phyloP scores from a whole-genome alignment of 2,797 vertebrate genomes.

The Lepilemur ruficaudatus region DNA sequence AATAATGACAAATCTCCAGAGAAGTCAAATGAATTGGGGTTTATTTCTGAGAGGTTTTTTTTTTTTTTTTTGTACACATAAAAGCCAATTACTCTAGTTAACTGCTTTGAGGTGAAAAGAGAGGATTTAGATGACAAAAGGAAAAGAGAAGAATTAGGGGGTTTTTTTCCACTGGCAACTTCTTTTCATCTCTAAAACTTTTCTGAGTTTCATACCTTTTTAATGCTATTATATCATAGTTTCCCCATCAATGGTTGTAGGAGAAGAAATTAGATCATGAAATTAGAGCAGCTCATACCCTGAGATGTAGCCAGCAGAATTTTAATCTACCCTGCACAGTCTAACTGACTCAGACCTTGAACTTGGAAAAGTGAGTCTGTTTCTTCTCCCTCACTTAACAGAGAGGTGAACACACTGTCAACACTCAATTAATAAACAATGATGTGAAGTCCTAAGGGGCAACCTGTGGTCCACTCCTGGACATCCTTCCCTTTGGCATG shows the following conservation, averaged over 20 bases:
- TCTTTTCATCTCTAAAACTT: slow-evolving; percentile 17
- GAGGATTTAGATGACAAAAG: not conserved
- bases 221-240: not conserved
- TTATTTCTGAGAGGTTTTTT: not conserved
- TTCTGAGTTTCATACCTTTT: not conserved
- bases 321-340: not conserved
- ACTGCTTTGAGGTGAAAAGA: slow-evolving; percentile 5
- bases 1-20: slow-evolving; percentile 28
- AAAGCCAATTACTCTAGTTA: slow-evolving; percentile 14
- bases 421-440: slow-evolving; percentile 64
- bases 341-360: not conserved
- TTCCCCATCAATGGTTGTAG: not conserved
- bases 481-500: slow-evolving; percentile 42
- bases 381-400: slow-evolving; percentile 53
- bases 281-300: not conserved
- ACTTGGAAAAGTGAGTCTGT: slow-evolving; percentile 14
- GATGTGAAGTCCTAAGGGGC: slow-evolving; percentile 39
- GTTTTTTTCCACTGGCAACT: slow-evolving; percentile 1
- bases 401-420: slow-evolving; percentile 68
- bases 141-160: not conserved
- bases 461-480: slow-evolving; percentile 35
- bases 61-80: not conserved
- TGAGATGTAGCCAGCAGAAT: not conserved
- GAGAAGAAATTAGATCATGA: not conserved
- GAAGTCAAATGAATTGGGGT: slow-evolving; percentile 19